Base-by-base conservation (phyloP, 2,888 invertebrate species). In the Orthosia cruda region DNA sequence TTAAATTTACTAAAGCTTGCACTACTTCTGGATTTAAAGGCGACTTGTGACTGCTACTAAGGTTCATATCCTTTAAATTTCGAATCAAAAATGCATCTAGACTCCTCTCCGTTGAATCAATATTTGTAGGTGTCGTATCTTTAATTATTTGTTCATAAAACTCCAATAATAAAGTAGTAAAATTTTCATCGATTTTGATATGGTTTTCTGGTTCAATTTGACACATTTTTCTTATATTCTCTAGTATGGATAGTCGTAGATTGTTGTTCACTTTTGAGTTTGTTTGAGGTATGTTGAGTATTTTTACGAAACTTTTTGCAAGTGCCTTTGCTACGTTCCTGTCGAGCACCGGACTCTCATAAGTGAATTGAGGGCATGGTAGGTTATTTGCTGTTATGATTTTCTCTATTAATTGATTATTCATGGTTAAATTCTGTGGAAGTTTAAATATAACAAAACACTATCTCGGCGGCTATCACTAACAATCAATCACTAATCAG, bases 281-380 rank as follows among this genome's bases (percentile, higher is more conserved):
- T 73, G 91, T 89, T 67, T 91, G 88, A 18, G 94, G 92, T 49
- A 91, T 84, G 11, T 90, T 90, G 3, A 96, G 89, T 66, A 95
- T 93, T 81, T 94, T 94, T 3, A 96, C 89, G 71, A 96, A 94
- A 88, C 95, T 95, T 80, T 91, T 95, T 2, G 96, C 92, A 26
- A 96, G 87, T 9, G 92, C 91, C 58, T 86, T 87, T 0, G 96
- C 92, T 4, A 96, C 93, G 54, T 93, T 92, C 88, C 85, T 91
- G 74, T 96, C 95, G 0, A 96, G 85, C 16, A 96, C 86, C 23
- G 95, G 94, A 81, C 95, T 96, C 72, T 93, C 89, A 80, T 92
- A 96, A 0, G 85, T 84, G 18, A 95, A 91, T 65, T 90, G 89
- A 32, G 95, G 94, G 58, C 94, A 94, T 2, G 81, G 71, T 64